Evolutionary conservation across 2,888 invertebrate genomes (phyloP).

Genomic region (Xestia xanthographa): DNA sequence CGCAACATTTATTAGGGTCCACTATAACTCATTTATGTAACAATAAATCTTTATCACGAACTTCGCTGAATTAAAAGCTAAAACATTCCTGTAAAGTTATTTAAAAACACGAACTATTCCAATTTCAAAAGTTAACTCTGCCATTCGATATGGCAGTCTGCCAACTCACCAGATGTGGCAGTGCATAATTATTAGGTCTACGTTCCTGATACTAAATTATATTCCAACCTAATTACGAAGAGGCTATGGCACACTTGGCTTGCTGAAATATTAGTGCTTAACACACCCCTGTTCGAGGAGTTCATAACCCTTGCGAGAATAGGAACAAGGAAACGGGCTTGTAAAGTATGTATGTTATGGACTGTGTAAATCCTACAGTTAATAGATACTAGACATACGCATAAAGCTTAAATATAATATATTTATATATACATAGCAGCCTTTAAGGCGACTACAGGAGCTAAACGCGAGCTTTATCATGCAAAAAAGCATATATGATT

Average conservation of each 20-base stretch:
- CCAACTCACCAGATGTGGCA: conserved; percentile 69
- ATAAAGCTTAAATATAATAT: not conserved
- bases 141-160: conserved; percentile 66
- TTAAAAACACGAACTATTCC: conserved; percentile 47
- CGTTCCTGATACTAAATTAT: conserved; percentile 67
- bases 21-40: not conserved
- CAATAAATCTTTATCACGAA: not conserved
- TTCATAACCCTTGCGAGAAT: conserved; percentile 16
- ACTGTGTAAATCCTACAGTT: not conserved
- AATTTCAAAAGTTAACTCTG: conserved; percentile 50
- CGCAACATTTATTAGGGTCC: not conserved
- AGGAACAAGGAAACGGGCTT: not conserved
- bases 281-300: conserved; percentile 12
- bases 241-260: conserved; percentile 30
- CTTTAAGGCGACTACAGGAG: not conserved
- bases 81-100: conserved; percentile 26
- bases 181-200: conserved; percentile 70
- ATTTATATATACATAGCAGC: too few species aligned
- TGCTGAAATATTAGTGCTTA: conserved; percentile 49
- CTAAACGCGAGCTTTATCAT: too few species aligned
- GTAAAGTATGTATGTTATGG: not conserved
- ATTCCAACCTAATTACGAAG: conserved; percentile 69
- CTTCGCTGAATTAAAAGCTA: conserved; percentile 1
- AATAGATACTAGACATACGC: not conserved
- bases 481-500: too few species aligned